Base-by-base conservation (phyloP, 2,888 invertebrate genomes). In the Caenorhabditis parvicauda region DNA sequence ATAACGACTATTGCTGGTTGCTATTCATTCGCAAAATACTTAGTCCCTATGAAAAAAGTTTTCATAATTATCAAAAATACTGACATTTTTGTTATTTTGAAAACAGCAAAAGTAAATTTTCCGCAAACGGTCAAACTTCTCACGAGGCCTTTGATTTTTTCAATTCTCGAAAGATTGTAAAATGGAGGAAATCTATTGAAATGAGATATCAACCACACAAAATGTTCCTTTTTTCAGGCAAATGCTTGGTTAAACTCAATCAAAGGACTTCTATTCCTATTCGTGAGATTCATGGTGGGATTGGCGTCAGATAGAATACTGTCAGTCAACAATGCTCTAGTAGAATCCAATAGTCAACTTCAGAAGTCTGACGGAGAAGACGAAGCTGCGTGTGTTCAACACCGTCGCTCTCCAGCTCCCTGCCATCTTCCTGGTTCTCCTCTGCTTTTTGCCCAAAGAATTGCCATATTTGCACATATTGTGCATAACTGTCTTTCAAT, bases 351-450 rank as follows among this genome's bases (percentile, higher is more conserved):
- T 24, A 7, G 22, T 22, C 22, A 12, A n/a, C 32, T 47, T 9
- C 42, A 52, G 57, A 52, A 53, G 25, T 37, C 25, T 67, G 1
- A 32, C 56, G 25, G 67, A 67, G 37, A 54, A 53, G 17, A 51
- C 61, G 19, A 67, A 67, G 42, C 46, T 67, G 37, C 60, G 67
- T 17, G 39, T 64, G 27, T 64, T 53, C 54, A 61, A 60, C 28
- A 61, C 61, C 47, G 49, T 64, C 52, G 59, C 64, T 24, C 54
- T 67, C 21, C 67, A 64, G 54, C 37, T 64, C 24, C 61, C 67
- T 22, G 64, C 67, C 9, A 42, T 67, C 37, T 56, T 67, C 9
- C 53, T 67, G 3, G 12, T 67, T 28, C 39, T 58, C 32, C 57
- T 59, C 24, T 61, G 53, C 1, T 24, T 64, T 17, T 44, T 61